These are phyloP conservation scores for Crocidura indochinensis DNA, from an alignment of 2,797 vertebrate species.

Conservation along the genomic window DNA sequence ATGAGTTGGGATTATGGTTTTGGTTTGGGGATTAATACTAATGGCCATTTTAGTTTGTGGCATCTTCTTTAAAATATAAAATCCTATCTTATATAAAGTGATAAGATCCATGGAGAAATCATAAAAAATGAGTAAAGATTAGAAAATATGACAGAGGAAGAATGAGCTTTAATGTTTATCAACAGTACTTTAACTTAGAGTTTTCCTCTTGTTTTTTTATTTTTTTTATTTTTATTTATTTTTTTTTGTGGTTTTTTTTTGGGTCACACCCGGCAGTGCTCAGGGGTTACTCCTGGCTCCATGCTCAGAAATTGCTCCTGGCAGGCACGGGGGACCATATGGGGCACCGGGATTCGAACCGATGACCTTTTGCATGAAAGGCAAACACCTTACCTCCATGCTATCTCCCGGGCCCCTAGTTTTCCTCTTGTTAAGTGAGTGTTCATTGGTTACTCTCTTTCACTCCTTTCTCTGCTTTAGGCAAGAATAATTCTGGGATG, in stretches of 20 bases:
- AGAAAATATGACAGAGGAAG: background rate
- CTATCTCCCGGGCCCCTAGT: too few species aligned
- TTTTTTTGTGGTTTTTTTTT: too few species aligned
- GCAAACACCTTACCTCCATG: too few species aligned
- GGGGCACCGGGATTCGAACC: too few species aligned
- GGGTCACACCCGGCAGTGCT: too few species aligned
- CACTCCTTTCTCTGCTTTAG: background rate
- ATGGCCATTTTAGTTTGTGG: background rate
- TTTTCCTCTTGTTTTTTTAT: slow-evolving; percentile 38
- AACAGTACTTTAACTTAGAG: background rate
- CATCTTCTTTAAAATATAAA: background rate
- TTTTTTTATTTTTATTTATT: too few species aligned
- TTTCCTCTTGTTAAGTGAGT: too few species aligned
- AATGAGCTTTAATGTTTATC: background rate
- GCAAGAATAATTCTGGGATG: slow-evolving; percentile 41
- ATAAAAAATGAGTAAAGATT: slow-evolving; percentile 32
- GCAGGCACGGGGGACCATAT: too few species aligned
- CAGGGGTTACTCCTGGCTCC: too few species aligned
- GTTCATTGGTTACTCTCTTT: background rate
- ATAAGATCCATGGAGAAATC: background rate
- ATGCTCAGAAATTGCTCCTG: too few species aligned
- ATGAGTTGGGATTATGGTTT: background rate
- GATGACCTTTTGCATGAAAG: too few species aligned
- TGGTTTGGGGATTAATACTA: background rate
- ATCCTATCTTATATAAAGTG: background rate